Evolutionary conservation across 2,888 invertebrate species (phyloP).

Genomic region (Plebejus anna): DNA sequence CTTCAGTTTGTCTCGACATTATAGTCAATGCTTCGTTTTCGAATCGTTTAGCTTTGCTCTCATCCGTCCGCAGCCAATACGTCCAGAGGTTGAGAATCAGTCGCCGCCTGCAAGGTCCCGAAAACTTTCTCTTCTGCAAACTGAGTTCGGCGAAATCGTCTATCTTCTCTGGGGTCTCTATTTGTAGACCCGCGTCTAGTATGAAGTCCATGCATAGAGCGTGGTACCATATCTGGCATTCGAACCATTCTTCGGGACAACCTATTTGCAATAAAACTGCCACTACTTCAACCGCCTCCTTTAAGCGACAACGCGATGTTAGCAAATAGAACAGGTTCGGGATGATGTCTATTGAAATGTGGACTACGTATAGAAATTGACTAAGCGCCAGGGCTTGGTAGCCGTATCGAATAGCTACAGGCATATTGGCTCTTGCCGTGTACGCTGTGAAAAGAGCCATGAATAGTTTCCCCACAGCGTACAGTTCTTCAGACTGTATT

Average conservation of each 20-base stretch:
- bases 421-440: constrained; percentile 55
- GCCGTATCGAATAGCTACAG: constrained; percentile 59
- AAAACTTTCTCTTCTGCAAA: constrained; percentile 48
- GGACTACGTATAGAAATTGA: constrained; percentile 62
- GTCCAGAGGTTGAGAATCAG: constrained; percentile 65
- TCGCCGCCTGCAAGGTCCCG: constrained; percentile 53
- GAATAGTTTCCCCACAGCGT: constrained; percentile 66
- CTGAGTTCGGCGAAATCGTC: constrained; percentile 61
- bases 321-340: constrained; percentile 69
- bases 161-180: constrained; percentile 71
- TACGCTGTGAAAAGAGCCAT: constrained; percentile 65
- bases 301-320: constrained; percentile 63
- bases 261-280: constrained; percentile 53
- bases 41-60: constrained; percentile 59
- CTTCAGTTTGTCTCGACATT: constrained; percentile 49
- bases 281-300: constrained; percentile 71
- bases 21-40: constrained; percentile 65
- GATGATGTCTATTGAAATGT: constrained; percentile 62
- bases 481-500: constrained; percentile 65
- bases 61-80: constrained; percentile 64
- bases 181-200: constrained; percentile 77
- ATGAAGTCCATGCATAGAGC: constrained; percentile 79
- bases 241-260: constrained; percentile 47
- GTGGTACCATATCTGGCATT: constrained; percentile 75
- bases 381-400: constrained; percentile 64